Evolutionary conservation across 1,140 invertebrate genomes (phyloP), one percentile per base, ranked within the genome.

Genomic region (Heliconius eleuchia): DNA sequence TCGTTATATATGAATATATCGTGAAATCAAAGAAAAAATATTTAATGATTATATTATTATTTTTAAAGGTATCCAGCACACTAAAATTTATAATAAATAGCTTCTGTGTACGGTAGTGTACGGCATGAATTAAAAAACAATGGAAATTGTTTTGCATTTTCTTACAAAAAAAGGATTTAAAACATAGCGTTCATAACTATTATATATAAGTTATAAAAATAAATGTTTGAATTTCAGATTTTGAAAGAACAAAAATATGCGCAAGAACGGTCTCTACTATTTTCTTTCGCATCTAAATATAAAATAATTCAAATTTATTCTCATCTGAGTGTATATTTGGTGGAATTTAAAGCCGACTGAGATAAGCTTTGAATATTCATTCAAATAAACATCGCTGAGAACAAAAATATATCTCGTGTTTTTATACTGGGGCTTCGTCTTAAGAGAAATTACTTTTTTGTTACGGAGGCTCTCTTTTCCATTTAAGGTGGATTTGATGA

Each of bases 311-410:
- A 80, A 77, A 80, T 80, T 80, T 80, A 80, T 80, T 80, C 79
- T 73, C 75, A 74, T 76, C 39, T n/a, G 46, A 80, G 76, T 80
- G 46, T 80, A 80, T 73, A 80, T 77, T 75, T 77, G 42, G 79
- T 7, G 57, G 79, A 74, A 77, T 76, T 77, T 74, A 80, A 80
- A 77, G 76, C 73, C 74, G 74, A 66, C 73, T 27, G 39, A 80
- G 79, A 80, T 80, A 80, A 80, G 79, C 75, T 77, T 80, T 80
- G 79, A 80, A 80, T 80, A 80, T 80, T 80, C 79, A 80, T 80
- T 71, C 39, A 77, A 77, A 80, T 80, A 77, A 80, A 80, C 75
- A 80, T 71, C 8, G 73, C 66, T 46, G 66, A 73, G 78, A 80
- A 80, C 66, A 76, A 79, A 74, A 79, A 79, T 55, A 79, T 42